Evolutionary conservation across 2,797 vertebrate genomes (phyloP).

Genomic region (Aphelocoma californica): DNA sequence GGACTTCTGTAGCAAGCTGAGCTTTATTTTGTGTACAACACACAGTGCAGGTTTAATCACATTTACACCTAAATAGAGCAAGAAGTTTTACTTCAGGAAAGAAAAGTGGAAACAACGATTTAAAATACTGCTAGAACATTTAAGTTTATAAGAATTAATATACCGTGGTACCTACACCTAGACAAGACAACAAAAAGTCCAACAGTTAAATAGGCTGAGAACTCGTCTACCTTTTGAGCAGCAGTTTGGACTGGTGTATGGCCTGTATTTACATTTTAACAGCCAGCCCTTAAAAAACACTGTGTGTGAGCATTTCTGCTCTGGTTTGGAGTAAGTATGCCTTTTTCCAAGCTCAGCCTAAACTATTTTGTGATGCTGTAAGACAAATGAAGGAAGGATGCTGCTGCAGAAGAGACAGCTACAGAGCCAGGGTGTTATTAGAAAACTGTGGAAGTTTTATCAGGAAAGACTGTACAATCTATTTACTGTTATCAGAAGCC

Average conservation of each 20-base stretch:
- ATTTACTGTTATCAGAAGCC: background rate
- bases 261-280: background rate
- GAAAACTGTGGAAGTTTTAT: background rate
- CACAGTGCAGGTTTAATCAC: background rate
- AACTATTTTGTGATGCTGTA: background rate
- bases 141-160: background rate
- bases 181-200: background rate
- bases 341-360: background rate
- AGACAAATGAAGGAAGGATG: background rate
- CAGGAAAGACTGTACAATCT: background rate
- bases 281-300: background rate
- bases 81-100: background rate
- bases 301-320: background rate
- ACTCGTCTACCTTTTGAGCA: background rate
- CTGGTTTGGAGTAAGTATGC: background rate
- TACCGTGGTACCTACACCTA: background rate
- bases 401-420: background rate
- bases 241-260: background rate
- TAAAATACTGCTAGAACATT: background rate
- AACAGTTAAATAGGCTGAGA: background rate
- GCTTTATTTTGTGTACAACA: background rate
- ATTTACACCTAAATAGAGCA: background rate
- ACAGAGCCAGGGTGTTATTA: background rate
- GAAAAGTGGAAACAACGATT: background rate
- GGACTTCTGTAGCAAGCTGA: background rate